A percentile compares a stretch with the other conserved stretches of the same genome.
Conservation (phyloP, 2,113 vertebrate species). For the Opisthocomus hoazin region DNA sequence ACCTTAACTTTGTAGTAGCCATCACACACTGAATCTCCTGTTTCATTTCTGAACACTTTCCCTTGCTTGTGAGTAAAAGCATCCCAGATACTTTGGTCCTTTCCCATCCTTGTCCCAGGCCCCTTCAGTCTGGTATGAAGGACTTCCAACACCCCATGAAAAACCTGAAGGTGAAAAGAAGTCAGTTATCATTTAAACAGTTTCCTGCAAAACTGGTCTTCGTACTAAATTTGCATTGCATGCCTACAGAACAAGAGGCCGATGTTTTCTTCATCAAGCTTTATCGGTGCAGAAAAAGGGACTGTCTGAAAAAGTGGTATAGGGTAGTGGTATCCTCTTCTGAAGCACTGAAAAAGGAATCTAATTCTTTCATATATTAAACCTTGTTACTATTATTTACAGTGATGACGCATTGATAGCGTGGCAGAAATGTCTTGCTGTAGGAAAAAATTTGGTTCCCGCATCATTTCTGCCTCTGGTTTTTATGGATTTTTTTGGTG, state of each 20-base stretch:
- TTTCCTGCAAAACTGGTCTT: neutral
- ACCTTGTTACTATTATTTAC: neutral
- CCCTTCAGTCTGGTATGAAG: slow-evolving; percentile 94
- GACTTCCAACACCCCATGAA: slow-evolving; percentile 91
- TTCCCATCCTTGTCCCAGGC: slow-evolving; percentile 94
- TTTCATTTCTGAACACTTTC: slow-evolving; percentile 77
- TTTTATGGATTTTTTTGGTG: neutral
- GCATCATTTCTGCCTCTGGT: neutral
- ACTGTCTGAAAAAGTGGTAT: neutral
- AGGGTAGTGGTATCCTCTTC: neutral
- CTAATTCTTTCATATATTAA: neutral
- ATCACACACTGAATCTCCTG: slow-evolving; percentile 83
- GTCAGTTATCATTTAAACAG: neutral
- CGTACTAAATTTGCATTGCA: neutral
- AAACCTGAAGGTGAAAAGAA: slow-evolving; percentile 73
- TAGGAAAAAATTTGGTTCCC: neutral
- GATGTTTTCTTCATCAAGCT: neutral
- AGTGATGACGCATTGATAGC: neutral
- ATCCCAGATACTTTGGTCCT: slow-evolving; percentile 94
- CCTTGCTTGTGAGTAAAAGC: slow-evolving; percentile 84
- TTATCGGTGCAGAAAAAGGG: neutral
- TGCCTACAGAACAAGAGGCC: neutral
- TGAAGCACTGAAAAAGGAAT: neutral
- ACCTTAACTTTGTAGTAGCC: slow-evolving; percentile 90
- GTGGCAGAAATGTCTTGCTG: neutral